Conservation (phyloP, 1,140 invertebrate genomes). For the Stenopsyche tienmushanensis region DNA sequence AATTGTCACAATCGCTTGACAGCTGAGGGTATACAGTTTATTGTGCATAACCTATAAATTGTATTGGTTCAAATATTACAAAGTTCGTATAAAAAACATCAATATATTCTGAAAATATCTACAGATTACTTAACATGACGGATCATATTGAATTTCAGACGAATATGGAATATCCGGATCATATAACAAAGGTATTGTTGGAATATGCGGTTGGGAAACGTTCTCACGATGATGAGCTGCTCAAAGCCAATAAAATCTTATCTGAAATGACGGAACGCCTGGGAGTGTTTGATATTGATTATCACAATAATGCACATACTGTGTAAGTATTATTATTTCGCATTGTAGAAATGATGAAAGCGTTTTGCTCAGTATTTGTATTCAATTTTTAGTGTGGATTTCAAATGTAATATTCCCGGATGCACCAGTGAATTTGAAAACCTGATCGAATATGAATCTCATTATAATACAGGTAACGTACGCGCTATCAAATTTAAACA, state of each 20-base stretch:
- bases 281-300: conserved; percentile 50
- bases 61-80: no score
- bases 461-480: conserved; percentile 45
- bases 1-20: no score
- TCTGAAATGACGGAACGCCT: conserved; percentile 41
- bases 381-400: conserved; percentile 46
- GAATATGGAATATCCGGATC: background rate
- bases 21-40: no score
- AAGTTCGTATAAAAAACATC: no score
- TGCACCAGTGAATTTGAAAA: conserved; percentile 45
- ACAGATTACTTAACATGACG: no score
- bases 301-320: conserved; percentile 47
- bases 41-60: no score
- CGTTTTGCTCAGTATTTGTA: no score
- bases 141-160: background rate
- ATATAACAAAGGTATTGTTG: conserved; percentile 38
- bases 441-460: conserved; percentile 48
- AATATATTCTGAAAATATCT: no score
- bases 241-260: conserved; percentile 44
- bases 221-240: conserved; percentile 45
- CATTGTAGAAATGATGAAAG: no score
- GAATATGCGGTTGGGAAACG: conserved; percentile 45
- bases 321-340: conserved; percentile 46
- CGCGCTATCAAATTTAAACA: no score
- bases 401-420: conserved; percentile 47